These are phyloP conservation scores for Pitta sordida DNA, from an alignment of 2,113 vertebrate species.

Conservation along the genomic window DNA sequence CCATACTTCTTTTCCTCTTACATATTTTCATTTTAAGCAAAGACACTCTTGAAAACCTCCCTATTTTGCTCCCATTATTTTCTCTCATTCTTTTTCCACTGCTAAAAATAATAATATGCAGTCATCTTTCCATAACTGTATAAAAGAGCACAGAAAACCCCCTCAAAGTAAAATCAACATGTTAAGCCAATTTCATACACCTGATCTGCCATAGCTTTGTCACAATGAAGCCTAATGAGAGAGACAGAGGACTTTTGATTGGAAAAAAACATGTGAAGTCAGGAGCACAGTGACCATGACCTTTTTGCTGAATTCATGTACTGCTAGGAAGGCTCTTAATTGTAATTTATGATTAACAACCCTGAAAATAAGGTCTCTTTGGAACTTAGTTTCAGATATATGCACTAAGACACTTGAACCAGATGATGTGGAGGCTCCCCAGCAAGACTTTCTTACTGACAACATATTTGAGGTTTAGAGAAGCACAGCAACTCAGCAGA, in stretches of 20 bases:
- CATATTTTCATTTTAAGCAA: not conserved
- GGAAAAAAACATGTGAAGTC: not conserved
- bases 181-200: not conserved
- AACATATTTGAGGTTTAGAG: not conserved
- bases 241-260: not conserved
- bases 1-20: not conserved
- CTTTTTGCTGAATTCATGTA: not conserved
- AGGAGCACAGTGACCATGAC: not conserved
- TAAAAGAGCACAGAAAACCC: not conserved
- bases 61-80: not conserved
- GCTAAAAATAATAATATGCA: not conserved
- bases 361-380: not conserved
- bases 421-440: accelerated
- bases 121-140: not conserved
- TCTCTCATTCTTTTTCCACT: not conserved
- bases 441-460: not conserved
- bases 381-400: not conserved
- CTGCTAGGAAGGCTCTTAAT: not conserved
- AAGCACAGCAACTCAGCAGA: not conserved
- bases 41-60: not conserved
- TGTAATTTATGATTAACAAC: not conserved
- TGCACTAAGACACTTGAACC: not conserved
- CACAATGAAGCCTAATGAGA: accelerated
- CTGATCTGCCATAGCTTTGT: not conserved
- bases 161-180: not conserved